Conservation (phyloP, 2,797 vertebrate genomes). For the Todus mexicanus region DNA sequence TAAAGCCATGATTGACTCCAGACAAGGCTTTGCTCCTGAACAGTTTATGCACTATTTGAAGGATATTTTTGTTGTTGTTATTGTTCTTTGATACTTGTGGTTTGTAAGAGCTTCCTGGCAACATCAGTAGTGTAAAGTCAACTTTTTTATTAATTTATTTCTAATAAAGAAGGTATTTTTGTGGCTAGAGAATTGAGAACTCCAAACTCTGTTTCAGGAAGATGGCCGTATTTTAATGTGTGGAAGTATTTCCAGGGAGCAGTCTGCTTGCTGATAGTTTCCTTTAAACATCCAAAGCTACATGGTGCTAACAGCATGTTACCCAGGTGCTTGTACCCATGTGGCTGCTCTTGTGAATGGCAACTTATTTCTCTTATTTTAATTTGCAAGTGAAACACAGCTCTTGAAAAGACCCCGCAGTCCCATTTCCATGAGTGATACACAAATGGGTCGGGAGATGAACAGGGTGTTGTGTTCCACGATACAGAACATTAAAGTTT, state of each 20-base stretch:
- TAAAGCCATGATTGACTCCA: constrained; percentile 39
- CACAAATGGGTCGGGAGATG: background rate
- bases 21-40: background rate
- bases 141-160: background rate
- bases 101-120: constrained; percentile 42
- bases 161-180: background rate
- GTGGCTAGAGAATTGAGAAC: background rate
- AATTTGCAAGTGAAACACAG: background rate
- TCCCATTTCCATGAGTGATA: background rate
- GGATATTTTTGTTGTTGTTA: background rate
- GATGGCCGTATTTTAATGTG: background rate
- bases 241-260: background rate
- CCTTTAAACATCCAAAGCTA: background rate
- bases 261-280: background rate
- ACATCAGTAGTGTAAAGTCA: background rate
- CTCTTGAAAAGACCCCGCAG: background rate
- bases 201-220: background rate
- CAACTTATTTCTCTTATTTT: background rate
- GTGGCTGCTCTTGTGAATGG: background rate
- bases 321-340: background rate
- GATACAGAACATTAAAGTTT: background rate
- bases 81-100: background rate
- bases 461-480: background rate
- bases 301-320: background rate
- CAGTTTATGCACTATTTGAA: background rate